Evolutionary conservation across 2,797 vertebrate species (phyloP), one percentile per base, ranked within the genome.

Genomic region (Siniperca undulata): DNA sequence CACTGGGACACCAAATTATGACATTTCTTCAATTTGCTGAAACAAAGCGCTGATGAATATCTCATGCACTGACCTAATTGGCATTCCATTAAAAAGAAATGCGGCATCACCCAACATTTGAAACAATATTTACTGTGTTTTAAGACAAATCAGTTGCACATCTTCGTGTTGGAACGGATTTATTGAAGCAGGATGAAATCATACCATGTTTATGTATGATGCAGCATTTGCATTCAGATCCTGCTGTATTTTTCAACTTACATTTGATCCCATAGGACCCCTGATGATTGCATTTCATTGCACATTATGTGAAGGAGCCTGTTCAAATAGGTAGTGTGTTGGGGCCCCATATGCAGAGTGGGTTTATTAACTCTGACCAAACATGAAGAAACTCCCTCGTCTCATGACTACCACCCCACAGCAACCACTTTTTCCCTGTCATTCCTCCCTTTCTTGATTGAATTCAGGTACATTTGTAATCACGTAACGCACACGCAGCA

Each of bases 311-410:
- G 55, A 80, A 75, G 65, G 30, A 70, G 62, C 20, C 24, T 50
- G 52, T 78, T 80, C 56, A 79, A 70, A 73, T 76, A 67, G 17
- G 48, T 38, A n/a, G 16, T 52, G 40, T 78, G 83, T 60, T 70
- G 34, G 52, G 38, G 13, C 24, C 68, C 67, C 72, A 65, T 82
- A 77, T 85, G 70, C 75, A 79, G 61, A 76, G 44, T n/a, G 52
- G 62, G 22, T 83, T 88, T 86, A 87, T 91, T 80, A 60, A 61
- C 91, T 86, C 55, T 80, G 83, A 88, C 80, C 84, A 86, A 89
- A 92, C 81, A 78, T 56, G 72, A 84, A 65, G 71, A 71, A 80
- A 64, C 69, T 56, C 78, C 34, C 80, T 34, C 52, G 2, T 86
- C 79, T 74, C 79, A 14, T 30, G 76, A 74, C 81, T 50, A 34